These are phyloP conservation scores for Oryzias woworae DNA, from an alignment of 2,113 vertebrate species.

Conservation along the genomic window DNA sequence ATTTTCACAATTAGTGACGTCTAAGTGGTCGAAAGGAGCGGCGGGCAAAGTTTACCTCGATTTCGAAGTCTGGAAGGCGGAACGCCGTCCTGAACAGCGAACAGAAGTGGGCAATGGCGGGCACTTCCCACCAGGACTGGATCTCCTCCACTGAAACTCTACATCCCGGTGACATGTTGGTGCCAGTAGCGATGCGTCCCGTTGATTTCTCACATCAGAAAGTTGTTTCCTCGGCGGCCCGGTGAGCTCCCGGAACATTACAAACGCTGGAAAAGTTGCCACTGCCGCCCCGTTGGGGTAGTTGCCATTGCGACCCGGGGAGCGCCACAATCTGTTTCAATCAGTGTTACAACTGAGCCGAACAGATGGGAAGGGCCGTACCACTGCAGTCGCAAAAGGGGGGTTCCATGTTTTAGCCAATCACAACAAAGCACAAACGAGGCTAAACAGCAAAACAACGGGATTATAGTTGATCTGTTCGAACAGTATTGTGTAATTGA, in stretches of 20 bases:
- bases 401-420: background rate
- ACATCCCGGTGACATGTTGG: constrained; percentile 83
- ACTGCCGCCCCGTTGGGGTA: constrained; percentile 24
- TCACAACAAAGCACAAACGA: background rate
- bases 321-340: constrained; percentile 75
- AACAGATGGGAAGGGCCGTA: constrained; percentile 78
- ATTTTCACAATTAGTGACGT: constrained; percentile 34
- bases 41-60: constrained; percentile 83
- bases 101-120: constrained; percentile 97
- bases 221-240: constrained; percentile 34
- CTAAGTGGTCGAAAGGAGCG: rapidly evolving
- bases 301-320: constrained; percentile 69
- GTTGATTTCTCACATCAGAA: constrained; percentile 73
- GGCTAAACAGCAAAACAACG: rapidly evolving
- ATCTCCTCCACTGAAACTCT: constrained; percentile 86
- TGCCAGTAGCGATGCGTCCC: constrained; percentile 17
- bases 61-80: constrained; percentile 94
- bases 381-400: constrained; percentile 43
- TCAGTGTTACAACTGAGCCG: constrained; percentile 64
- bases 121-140: constrained; percentile 96
- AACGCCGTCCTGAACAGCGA: constrained; percentile 95
- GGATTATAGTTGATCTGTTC: rapidly evolving
- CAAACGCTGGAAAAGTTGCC: constrained; percentile 62
- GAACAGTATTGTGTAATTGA: rapidly evolving
- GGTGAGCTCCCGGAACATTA: constrained; percentile 39